Percentiles rank a stretch among this genome's conserved stretches.
Conservation (phyloP, 2,113 vertebrate species). For the Ifrita kowaldi region DNA sequence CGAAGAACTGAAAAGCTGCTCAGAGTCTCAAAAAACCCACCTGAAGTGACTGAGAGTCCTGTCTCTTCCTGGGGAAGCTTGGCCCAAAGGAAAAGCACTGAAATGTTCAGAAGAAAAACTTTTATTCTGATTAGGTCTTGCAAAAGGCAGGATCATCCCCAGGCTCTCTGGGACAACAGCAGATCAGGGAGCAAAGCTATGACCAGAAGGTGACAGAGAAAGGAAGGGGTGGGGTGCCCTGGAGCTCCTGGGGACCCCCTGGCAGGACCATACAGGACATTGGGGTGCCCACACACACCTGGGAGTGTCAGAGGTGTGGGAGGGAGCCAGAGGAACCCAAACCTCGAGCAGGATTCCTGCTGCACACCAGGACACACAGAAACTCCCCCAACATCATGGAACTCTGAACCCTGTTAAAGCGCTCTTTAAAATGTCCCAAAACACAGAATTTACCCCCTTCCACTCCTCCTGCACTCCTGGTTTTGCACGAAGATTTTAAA, state of each 20-base stretch:
- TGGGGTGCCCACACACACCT: background rate
- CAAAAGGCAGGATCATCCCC: background rate
- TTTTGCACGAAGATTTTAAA: background rate
- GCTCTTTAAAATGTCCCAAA: background rate
- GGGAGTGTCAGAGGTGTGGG: background rate
- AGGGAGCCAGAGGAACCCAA: background rate
- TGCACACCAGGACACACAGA: background rate
- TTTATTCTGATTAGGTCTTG: conserved; percentile 2
- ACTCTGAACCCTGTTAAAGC: accelerated
- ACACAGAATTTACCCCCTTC: background rate
- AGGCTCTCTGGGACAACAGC: background rate
- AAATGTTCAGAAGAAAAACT: conserved; percentile 34
- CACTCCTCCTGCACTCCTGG: background rate
- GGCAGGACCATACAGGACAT: background rate
- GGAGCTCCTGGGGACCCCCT: background rate
- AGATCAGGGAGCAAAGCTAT: background rate
- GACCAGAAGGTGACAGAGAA: background rate
- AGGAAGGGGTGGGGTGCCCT: background rate
- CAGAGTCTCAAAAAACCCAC: conserved; percentile 2
- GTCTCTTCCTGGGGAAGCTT: conserved; percentile 51
- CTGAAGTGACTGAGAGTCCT: conserved; percentile 42
- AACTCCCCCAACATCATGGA: accelerated
- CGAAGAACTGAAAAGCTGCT: background rate
- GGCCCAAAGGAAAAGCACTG: conserved; percentile 53
- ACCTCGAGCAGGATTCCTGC: background rate